Evolutionary conservation across 2,888 invertebrate genomes (phyloP).

Genomic region (Tipula vernalis): DNA sequence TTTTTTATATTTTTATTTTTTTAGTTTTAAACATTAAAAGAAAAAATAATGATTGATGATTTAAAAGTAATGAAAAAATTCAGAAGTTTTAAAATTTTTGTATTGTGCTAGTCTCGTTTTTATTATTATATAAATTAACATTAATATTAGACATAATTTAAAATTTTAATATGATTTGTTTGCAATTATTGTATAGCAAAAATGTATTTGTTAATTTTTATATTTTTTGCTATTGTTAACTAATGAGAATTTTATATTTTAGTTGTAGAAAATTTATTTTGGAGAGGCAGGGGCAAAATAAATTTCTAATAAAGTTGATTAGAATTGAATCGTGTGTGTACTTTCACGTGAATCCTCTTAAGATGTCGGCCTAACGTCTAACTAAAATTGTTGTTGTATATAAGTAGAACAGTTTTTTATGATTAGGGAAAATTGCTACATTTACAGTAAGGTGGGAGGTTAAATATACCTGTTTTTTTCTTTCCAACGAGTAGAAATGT

Average conservation of each 20-base stretch:
- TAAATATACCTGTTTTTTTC: too few species aligned
- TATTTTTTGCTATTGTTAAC: neutral
- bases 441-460: too few species aligned
- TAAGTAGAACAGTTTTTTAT: neutral
- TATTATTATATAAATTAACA: neutral
- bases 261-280: neutral
- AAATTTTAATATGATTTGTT: neutral
- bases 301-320: neutral
- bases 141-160: neutral
- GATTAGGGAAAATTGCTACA: neutral
- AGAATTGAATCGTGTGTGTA: neutral
- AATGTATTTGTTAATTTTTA: neutral
- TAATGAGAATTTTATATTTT: neutral
- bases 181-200: neutral
- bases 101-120: neutral
- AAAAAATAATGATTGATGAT: neutral
- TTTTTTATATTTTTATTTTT: neutral
- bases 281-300: neutral
- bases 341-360: neutral
- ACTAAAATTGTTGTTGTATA: neutral
- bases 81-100: neutral
- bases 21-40: neutral
- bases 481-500: too few species aligned
- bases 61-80: neutral
- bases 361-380: neutral